Conservation (phyloP, 1,140 invertebrate genomes). For the Zophobas atratus region DNA sequence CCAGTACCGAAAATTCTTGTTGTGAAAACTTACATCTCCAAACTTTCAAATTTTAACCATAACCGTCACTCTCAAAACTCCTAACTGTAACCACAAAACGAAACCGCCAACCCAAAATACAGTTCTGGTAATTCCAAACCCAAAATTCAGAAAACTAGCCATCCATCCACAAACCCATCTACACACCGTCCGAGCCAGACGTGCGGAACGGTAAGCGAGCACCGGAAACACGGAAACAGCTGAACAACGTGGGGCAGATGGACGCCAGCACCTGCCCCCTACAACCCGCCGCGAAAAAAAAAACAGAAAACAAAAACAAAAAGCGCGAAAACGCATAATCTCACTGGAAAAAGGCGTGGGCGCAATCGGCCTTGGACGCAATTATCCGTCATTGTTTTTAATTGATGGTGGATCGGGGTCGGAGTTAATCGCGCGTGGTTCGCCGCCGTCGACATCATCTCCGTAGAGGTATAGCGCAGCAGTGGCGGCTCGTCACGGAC, state of each 20-base stretch:
- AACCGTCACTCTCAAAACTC: no score
- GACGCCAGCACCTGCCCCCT: slow-evolving; percentile 21
- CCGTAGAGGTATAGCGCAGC: slow-evolving; percentile 13
- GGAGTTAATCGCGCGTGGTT: slow-evolving; percentile 10
- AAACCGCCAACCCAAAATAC: no score
- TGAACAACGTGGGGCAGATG: slow-evolving; percentile 30
- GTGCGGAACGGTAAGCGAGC: slow-evolving; percentile 27
- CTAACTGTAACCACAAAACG: no score
- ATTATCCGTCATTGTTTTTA: slow-evolving; percentile 46
- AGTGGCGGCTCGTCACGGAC: not conserved
- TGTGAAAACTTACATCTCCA: no score
- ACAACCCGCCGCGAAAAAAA: slow-evolving; percentile 8
- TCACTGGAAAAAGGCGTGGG: slow-evolving; percentile 23
- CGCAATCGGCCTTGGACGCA: slow-evolving; percentile 28
- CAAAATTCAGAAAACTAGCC: no score
- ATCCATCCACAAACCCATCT: no score
- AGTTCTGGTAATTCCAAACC: no score
- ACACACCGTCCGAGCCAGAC: not conserved
- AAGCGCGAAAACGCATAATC: not conserved
- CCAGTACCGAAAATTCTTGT: no score
- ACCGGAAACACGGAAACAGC: slow-evolving; percentile 40
- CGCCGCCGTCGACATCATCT: slow-evolving; percentile 9
- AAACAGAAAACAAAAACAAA: not conserved
- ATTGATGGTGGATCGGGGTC: slow-evolving; percentile 14
- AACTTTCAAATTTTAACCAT: no score